Evolutionary conservation across 2,888 invertebrate genomes (phyloP).

Genomic region (Polylopha cassiicola): DNA sequence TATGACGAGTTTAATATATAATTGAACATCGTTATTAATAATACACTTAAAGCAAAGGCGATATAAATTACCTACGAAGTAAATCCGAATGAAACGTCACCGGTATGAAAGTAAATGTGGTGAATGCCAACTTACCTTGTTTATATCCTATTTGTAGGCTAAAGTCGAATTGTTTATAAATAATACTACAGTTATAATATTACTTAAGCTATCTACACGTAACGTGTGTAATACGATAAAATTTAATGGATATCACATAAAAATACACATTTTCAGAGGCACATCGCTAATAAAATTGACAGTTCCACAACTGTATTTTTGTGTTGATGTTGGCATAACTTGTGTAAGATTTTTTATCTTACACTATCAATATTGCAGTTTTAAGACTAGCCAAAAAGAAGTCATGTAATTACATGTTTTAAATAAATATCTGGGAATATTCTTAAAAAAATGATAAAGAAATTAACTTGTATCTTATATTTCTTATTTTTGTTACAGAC

Average conservation of each 20-base stretch:
- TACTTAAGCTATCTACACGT: conserved; percentile 12
- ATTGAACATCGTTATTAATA: too few species aligned
- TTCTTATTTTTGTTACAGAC: too few species aligned
- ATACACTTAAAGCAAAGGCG: too few species aligned
- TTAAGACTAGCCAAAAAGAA: too few species aligned
- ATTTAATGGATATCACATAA: conserved; percentile 15
- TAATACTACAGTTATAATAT: conserved; percentile 8
- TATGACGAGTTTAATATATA: too few species aligned
- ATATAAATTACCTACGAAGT: conserved; percentile 3
- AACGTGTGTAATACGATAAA: conserved; percentile 9
- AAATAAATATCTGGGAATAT: too few species aligned
- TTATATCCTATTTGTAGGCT: conserved; percentile 11
- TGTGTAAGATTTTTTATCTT: background rate
- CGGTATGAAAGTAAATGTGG: conserved; percentile 31
- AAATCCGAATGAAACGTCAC: conserved; percentile 43
- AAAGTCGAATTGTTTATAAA: conserved; percentile 14
- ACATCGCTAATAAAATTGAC: conserved; percentile 12
- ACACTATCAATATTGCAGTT: too few species aligned
- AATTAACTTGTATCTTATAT: too few species aligned
- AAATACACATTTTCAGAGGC: conserved; percentile 17
- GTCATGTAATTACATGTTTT: too few species aligned
- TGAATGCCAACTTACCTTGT: conserved; percentile 38
- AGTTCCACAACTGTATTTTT: conserved; percentile 6
- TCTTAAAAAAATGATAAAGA: too few species aligned
- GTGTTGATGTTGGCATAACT: conserved; percentile 18